Base-by-base conservation (phyloP, 2,797 vertebrate species). In the Acropternis orthonyx region DNA sequence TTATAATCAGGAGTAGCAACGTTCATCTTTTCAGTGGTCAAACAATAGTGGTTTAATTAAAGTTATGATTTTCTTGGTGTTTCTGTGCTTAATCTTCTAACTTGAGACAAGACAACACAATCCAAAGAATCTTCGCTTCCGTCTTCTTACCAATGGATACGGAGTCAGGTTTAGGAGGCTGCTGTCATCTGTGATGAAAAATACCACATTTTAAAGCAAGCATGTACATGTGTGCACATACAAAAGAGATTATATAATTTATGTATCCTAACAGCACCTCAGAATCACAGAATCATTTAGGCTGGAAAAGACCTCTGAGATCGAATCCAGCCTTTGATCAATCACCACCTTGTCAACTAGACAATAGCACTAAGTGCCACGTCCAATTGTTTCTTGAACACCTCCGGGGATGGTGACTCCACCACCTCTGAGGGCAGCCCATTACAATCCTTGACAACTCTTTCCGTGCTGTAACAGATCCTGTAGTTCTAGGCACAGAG, bases 91-190 rank as follows among this genome's bases (percentile, higher is more conserved):
- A 54, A 46, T 76, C 56, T 81, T 97, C 98, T 99, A 99, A 98
- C 99, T 99, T 96, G 99, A 99, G 96, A 99, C 98, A 93, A 99
- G 98, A 98, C 99, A 99, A 98, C 99, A 99, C 83, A 99, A 98
- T 97, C 99, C 99, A 96, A 99, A 99, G 98, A 99, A 99, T 95
- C 99, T 98, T 98, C 99, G 98, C 98, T 99, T 99, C 97, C 98
- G 98, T 98, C 99, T 99, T 98, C 98, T 98, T 96, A 99, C 98
- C 97, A 99, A 97, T 52, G 99, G 99, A 95, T 99, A 99, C 9
- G 99, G 98, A 97, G 99, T 99, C 98, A 99, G 98, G 97, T 99
- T 99, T 97, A 99, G 98, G 98, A 99, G 98, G 98, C 99, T 99
- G 98, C 99, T 99, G 97, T 99, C 99, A 98, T 99, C 99, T 99